Base-by-base conservation (phyloP, 2,888 invertebrate species). In the Lepeophtheirus nordmannii region DNA sequence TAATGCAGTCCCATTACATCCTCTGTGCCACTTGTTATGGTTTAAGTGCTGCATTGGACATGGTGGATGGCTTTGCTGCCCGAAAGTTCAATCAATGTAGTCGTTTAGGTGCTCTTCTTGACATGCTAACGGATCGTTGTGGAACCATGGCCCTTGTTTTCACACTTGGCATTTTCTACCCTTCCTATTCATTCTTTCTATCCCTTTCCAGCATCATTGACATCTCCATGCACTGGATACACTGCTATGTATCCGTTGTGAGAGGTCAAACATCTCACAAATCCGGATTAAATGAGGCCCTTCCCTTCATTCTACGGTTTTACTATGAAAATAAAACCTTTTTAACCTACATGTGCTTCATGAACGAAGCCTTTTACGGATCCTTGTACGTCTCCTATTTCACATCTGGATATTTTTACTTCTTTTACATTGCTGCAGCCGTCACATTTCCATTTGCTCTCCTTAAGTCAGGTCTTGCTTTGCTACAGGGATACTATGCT, bases 191-290 rank as follows among this genome's bases (percentile, higher is more conserved):
- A 78, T 89, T 99, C 78, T 85, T 87, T 80, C 89, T 98, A 75
- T 90, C 97, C 78, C 76, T 97, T 65, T 90, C 89, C 66, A 89
- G 93, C 82, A 84, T 85, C 40, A 87, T 98, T 69, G 98, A 99
- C 76, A 87, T 99, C 68, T 86, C 91, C 58, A 93, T 96, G 73
- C 98, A 99, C 75, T 99, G 98, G 98, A 83, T 99, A 66, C 97
- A 91, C 75, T 80, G 96, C 69, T 96, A 98, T 75, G 53, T 46
- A 14, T 46, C 53, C 14, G n/a, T 46, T 17, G n/a, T 46, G n/a
- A 46, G 17, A 17, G 53, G 53, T 14, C 53, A 46, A 46, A n/a
- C 53, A 5, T 46, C 53, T 17, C 53, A 46, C 17, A 46, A 46
- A 46, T n/a, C 53, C 53, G 53, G 53, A n/a, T 8, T 46, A 17